These are phyloP conservation scores for Cottoperca gobio DNA, from an alignment of 2,797 vertebrate genomes.

Conservation along the genomic window DNA sequence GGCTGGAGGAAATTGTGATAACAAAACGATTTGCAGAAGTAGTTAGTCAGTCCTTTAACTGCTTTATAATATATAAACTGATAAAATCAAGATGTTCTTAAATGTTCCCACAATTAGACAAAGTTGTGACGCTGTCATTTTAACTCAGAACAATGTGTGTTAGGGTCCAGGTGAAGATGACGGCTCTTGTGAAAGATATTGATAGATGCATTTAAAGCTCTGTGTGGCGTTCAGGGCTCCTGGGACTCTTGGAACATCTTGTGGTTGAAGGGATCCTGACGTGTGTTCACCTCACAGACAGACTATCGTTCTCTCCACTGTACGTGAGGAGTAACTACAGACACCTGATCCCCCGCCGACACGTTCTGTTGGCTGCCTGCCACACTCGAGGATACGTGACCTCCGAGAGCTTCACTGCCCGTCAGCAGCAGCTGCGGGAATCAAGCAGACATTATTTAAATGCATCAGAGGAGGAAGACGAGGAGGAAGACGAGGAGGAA, in stretches of 20 bases:
- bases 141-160: no score
- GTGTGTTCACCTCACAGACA: neutral
- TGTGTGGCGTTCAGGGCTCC: no score
- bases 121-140: no score
- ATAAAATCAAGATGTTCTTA: no score
- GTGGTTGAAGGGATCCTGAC: neutral
- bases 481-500: neutral
- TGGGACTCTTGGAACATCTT: neutral
- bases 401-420: conserved; percentile 10
- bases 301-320: neutral
- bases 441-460: conserved; percentile 13
- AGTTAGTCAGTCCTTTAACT: no score
- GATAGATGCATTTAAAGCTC: no score
- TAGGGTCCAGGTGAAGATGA: no score
- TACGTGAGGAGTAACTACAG: conserved; percentile 21
- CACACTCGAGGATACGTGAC: conserved; percentile 31
- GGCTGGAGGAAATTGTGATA: no score
- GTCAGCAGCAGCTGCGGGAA: conserved; percentile 46
- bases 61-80: no score
- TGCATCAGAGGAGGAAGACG: neutral
- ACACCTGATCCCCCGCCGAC: conserved; percentile 29
- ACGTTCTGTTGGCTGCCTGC: conserved; percentile 39
- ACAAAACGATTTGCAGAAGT: no score
- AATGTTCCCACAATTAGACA: no score
- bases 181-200: no score